These are phyloP conservation scores for Amiota mariae DNA, from an alignment of 2,888 invertebrate species.

Conservation along the genomic window DNA sequence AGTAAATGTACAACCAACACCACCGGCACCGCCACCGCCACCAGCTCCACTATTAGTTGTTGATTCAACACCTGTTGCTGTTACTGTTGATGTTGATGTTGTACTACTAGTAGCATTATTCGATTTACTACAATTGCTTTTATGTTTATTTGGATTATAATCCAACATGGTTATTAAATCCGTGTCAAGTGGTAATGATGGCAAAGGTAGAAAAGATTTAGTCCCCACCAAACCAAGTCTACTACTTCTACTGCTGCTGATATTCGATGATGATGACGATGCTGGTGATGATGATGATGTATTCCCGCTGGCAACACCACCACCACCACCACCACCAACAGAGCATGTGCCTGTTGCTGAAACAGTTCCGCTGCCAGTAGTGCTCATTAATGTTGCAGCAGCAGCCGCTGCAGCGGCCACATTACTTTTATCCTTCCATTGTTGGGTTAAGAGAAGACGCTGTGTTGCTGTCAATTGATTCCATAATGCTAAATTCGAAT, in stretches of 20 bases:
- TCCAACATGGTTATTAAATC: conserved; percentile 69
- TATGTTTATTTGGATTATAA: conserved; percentile 62
- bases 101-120: neutral
- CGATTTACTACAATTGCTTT: neutral
- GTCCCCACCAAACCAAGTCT: neutral
- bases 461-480: conserved; percentile 68
- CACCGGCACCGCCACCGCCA: conserved; percentile 26
- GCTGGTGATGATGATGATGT: neutral
- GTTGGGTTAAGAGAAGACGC: conserved; percentile 65
- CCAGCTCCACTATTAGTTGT: neutral
- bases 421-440: conserved; percentile 56
- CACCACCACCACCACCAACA: neutral
- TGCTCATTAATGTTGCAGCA: conserved; percentile 9
- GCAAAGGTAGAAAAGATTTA: conserved; percentile 57
- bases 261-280: neutral
- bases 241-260: neutral
- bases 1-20: conserved; percentile 49
- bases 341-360: neutral
- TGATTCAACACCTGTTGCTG: neutral
- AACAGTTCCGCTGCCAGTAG: neutral
- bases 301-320: neutral
- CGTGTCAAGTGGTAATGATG: conserved; percentile 65
- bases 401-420: conserved; percentile 31
- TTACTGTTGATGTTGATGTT: neutral
- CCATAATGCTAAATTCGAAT: conserved; percentile 70